Conservation (phyloP, 2,113 vertebrate species). For the Symphodus melops region DNA sequence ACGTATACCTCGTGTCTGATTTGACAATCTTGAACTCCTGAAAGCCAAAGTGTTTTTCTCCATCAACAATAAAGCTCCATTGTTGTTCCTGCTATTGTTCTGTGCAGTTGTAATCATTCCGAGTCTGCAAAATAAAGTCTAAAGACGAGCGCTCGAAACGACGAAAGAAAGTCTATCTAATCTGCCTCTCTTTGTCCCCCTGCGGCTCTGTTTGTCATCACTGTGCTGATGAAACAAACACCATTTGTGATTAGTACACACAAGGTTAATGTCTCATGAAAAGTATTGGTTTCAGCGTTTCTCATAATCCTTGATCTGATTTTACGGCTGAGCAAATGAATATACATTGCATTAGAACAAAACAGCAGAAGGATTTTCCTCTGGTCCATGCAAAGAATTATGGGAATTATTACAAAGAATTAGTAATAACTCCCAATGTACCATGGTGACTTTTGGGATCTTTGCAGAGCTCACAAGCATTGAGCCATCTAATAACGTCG, state of each 20-base stretch:
- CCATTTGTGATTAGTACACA: constrained; percentile 36
- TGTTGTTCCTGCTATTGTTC: constrained; percentile 18
- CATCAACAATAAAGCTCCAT: constrained; percentile 15
- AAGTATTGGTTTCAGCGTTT: constrained; percentile 66
- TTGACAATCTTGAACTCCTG: constrained; percentile 1
- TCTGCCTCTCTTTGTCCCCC: constrained; percentile 3
- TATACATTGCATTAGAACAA: constrained; percentile 64
- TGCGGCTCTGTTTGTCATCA: constrained; percentile 38
- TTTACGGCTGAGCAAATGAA: constrained; percentile 71
- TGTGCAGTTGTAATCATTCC: constrained; percentile 15
- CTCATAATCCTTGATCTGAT: constrained; percentile 73
- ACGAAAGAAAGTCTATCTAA: constrained; percentile 4
- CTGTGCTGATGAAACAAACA: constrained; percentile 45
- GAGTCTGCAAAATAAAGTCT: constrained; percentile 7
- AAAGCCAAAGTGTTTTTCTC: constrained; percentile 5
- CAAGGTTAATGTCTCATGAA: constrained; percentile 72
- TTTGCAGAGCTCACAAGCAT: constrained; percentile 28
- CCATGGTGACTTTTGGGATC: constrained; percentile 48
- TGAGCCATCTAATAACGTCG: constrained; percentile 26
- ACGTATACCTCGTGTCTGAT: background rate
- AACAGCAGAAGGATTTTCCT: constrained; percentile 32
- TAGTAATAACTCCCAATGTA: constrained; percentile 65
- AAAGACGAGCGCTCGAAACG: constrained; percentile 4
- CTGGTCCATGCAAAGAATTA: constrained; percentile 43
- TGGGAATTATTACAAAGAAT: too few species aligned